Percentiles rank a stretch among this genome's conserved stretches.
Evolutionary conservation across 2,113 vertebrate genomes (phyloP).

Genomic region (Mastomys coucha): DNA sequence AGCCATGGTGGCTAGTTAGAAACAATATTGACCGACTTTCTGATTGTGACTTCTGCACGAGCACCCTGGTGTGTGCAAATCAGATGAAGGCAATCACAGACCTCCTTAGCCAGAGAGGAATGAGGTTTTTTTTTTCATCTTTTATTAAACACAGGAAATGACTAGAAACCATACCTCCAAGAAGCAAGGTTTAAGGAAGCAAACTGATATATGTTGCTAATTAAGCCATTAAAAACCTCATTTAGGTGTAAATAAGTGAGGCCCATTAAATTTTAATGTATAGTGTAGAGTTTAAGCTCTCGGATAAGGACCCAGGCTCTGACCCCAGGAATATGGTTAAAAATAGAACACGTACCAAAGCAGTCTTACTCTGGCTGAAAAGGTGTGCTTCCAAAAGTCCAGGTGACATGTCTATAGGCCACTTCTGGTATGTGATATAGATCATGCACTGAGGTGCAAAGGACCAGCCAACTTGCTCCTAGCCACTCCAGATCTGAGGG

Average conservation of each 20-base stretch:
- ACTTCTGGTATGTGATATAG: fast-evolving
- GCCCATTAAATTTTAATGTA: slow-evolving; percentile 85
- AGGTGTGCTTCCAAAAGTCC: not conserved
- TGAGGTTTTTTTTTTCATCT: slow-evolving; percentile 81
- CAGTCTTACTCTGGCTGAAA: not conserved
- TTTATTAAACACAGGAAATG: slow-evolving; percentile 84
- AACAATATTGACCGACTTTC: not conserved
- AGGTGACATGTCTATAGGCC: not conserved
- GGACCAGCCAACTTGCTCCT: not conserved
- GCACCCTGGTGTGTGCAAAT: not conserved
- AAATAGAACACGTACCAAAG: slow-evolving; percentile 77
- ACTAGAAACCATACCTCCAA: slow-evolving; percentile 78
- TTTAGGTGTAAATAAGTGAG: slow-evolving; percentile 88
- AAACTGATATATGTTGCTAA: slow-evolving; percentile 86
- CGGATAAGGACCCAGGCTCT: not conserved
- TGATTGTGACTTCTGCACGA: slow-evolving; percentile 29
- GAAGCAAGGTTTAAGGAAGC: slow-evolving; percentile 79
- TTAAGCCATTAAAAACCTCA: slow-evolving; percentile 86
- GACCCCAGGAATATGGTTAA: slow-evolving; percentile 77
- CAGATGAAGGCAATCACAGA: not conserved
- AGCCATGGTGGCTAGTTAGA: not conserved
- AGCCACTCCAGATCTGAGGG: not conserved
- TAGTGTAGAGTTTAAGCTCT: slow-evolving; percentile 31
- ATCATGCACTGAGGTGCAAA: not conserved
- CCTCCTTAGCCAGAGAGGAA: slow-evolving; percentile 72